These are phyloP conservation scores for Drosophila meridiana DNA, from an alignment of 2,888 invertebrate genomes.

Conservation along the genomic window DNA sequence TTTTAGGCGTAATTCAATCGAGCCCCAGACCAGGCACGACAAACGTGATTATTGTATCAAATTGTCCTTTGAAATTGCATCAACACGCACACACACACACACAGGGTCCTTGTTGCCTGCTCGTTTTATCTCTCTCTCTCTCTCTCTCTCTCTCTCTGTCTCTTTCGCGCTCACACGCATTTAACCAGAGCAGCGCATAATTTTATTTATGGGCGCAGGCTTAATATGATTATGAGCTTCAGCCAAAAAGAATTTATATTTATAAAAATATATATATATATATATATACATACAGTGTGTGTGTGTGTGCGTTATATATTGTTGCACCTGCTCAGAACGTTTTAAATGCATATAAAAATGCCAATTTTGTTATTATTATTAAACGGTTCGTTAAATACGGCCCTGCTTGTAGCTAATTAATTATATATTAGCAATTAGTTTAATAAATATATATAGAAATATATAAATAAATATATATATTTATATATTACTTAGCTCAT, in stretches of 20 bases:
- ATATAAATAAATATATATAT: neutral
- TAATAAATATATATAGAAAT: neutral
- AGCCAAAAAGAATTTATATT: slow-evolving; percentile 23
- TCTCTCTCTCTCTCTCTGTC: neutral
- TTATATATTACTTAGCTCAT: neutral
- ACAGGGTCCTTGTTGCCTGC: slow-evolving; percentile 8
- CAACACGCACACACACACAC: slow-evolving; percentile 28
- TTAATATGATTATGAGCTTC: slow-evolving; percentile 67
- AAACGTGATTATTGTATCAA: slow-evolving; percentile 79
- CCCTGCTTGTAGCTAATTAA: slow-evolving; percentile 45
- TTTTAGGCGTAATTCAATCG: slow-evolving; percentile 82
- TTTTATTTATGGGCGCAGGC: slow-evolving; percentile 64
- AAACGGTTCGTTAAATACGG: slow-evolving; percentile 40
- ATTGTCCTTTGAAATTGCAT: slow-evolving; percentile 73
- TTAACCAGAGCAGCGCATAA: slow-evolving; percentile 46
- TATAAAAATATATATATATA: neutral
- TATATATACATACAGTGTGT: neutral
- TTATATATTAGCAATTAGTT: slow-evolving; percentile 20
- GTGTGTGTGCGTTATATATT: slow-evolving; percentile 14
- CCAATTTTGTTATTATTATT: slow-evolving; percentile 32
- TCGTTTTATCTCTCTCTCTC: neutral
- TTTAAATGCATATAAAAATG: slow-evolving; percentile 47
- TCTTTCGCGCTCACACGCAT: slow-evolving; percentile 11
- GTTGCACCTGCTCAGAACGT: slow-evolving; percentile 44
- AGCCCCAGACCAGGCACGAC: slow-evolving; percentile 60